phyloP scores from a whole-genome alignment of 2,888 invertebrate species.

The Drosophila kambysellisi region DNA sequence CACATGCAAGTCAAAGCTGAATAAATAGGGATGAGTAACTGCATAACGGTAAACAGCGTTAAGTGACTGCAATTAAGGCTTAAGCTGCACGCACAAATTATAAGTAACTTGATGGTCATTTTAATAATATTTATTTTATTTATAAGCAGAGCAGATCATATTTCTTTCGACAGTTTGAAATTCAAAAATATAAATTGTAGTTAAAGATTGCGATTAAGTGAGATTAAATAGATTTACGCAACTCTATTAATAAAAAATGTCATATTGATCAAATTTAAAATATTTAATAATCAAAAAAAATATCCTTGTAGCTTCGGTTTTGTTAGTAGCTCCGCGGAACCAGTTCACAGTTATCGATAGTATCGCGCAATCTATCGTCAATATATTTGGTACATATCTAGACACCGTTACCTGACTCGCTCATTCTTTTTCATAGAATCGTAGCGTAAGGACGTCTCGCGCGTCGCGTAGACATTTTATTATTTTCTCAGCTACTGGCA shows the following conservation, averaged over 20 bases:
- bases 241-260: neutral
- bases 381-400: slow-evolving; percentile 1
- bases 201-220: neutral
- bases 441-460: slow-evolving; percentile 65
- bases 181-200: neutral
- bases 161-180: neutral
- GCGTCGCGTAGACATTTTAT: slow-evolving; percentile 67
- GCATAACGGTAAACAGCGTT: slow-evolving; percentile 27
- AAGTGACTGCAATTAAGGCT: slow-evolving; percentile 27
- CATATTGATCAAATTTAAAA: neutral
- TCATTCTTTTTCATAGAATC: slow-evolving; percentile 58
- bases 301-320: neutral
- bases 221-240: neutral
- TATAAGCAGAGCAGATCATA: neutral
- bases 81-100: slow-evolving; percentile 6
- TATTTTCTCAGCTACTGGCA: slow-evolving; percentile 67
- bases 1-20: slow-evolving; percentile 1
- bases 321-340: neutral
- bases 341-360: slow-evolving; percentile 24
- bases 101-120: neutral
- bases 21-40: slow-evolving; percentile 41
- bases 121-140: neutral
- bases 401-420: slow-evolving; percentile 27
- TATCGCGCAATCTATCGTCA: slow-evolving; percentile 17
- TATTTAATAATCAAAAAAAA: neutral